Percentiles rank a stretch among this genome's conserved stretches.
These are phyloP conservation scores for Cololabis saira DNA, from an alignment of 2,113 vertebrate genomes.

Conservation along the genomic window DNA sequence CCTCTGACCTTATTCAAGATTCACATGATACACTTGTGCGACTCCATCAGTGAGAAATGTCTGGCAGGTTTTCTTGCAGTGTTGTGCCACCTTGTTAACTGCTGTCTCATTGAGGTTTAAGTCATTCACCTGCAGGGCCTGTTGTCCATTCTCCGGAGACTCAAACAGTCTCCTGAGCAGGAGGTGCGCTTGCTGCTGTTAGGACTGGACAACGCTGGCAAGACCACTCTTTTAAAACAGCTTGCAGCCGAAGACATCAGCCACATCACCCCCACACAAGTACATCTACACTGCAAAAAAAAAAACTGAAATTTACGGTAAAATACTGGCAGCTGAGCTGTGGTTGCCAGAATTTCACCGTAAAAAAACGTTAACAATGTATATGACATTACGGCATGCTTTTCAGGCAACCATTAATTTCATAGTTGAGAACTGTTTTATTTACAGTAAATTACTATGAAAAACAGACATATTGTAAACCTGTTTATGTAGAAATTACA, in stretches of 20 bases:
- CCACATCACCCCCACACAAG: constrained; percentile 94
- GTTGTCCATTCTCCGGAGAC: constrained; percentile 90
- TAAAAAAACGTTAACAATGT: no score
- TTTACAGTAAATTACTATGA: no score
- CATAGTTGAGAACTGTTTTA: no score
- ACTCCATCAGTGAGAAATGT: not conserved
- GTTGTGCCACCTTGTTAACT: constrained; percentile 1
- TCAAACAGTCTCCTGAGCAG: constrained; percentile 92
- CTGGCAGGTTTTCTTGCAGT: not conserved
- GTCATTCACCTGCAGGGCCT: constrained; percentile 83
- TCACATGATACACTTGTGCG: not conserved
- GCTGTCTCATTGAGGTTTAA: constrained; percentile 11
- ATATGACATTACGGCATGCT: no score
- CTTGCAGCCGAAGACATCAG: constrained; percentile 93
- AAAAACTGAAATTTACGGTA: no score
- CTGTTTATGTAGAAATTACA: no score
- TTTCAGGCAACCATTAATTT: no score
- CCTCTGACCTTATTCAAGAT: not conserved
- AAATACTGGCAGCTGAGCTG: no score
- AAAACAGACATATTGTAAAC: no score
- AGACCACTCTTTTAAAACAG: constrained; percentile 94
- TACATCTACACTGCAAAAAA: no score
- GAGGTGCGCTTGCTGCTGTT: constrained; percentile 93
- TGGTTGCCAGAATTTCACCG: no score
- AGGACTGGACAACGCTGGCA: constrained; percentile 94